A percentile compares a stretch with the other conserved stretches of the same genome.
These are phyloP conservation scores for Drosophila rufa DNA, from an alignment of 1,140 invertebrate genomes.

Conservation along the genomic window DNA sequence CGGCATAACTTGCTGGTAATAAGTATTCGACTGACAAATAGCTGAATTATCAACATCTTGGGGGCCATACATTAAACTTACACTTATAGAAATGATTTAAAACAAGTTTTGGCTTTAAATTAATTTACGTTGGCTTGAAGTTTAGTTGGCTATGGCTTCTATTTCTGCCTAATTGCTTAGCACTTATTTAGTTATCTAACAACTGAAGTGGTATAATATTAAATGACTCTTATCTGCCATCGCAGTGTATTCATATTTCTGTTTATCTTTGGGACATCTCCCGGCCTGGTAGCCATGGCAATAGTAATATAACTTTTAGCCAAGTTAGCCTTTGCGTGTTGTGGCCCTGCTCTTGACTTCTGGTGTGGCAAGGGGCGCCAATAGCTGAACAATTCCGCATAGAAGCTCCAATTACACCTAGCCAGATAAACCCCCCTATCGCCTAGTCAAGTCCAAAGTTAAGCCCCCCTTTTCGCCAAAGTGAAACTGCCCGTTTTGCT, in stretches of 20 bases:
- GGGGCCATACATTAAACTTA: neutral
- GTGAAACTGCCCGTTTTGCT: constrained; percentile 2
- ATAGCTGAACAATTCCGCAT: constrained; percentile 1
- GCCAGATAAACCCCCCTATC: neutral
- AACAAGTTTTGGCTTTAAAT: neutral
- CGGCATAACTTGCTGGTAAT: constrained; percentile 36
- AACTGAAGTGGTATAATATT: constrained; percentile 2
- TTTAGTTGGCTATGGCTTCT: neutral
- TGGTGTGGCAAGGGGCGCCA: constrained; percentile 23
- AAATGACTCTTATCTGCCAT: constrained; percentile 5
- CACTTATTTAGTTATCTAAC: constrained; percentile 1
- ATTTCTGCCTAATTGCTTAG: neutral
- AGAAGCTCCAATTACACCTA: neutral
- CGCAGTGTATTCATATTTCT: constrained; percentile 29
- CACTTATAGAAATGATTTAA: constrained; percentile 9
- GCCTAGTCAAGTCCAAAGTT: neutral
- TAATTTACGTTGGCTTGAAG: too few relatives aligned
- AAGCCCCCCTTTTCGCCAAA: constrained; percentile 2
- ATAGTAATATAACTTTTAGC: constrained; percentile 48
- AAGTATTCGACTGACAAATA: constrained; percentile 25
- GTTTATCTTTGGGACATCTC: constrained; percentile 28
- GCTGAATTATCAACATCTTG: constrained; percentile 12
- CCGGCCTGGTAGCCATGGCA: constrained; percentile 12
- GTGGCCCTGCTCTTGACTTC: constrained; percentile 63
- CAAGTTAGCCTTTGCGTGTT: constrained; percentile 57